These are phyloP conservation scores for Nephrotoma flavescens DNA, from an alignment of 2,888 invertebrate species.

Conservation along the genomic window DNA sequence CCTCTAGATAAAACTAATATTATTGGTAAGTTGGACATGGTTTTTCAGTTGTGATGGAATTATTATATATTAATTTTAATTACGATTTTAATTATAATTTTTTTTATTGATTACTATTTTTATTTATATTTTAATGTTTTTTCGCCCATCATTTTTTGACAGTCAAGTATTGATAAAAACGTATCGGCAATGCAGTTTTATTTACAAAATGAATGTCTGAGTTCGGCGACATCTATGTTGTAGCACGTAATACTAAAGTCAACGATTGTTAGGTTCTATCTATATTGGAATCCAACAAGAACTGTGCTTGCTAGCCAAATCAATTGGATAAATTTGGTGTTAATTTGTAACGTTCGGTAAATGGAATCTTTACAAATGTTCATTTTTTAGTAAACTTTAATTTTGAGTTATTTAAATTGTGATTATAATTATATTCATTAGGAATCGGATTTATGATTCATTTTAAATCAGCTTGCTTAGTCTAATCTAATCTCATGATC, in stretches of 20 bases:
- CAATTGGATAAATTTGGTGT: background rate
- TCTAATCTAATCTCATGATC: too few relatives aligned
- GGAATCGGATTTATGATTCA: too few relatives aligned
- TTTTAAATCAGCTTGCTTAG: too few relatives aligned
- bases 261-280: background rate
- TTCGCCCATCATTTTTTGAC: background rate
- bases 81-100: background rate
- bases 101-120: background rate
- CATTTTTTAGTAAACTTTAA: too few relatives aligned
- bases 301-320: too few relatives aligned
- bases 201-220: background rate
- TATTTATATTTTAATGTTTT: constrained; percentile 3
- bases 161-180: background rate
- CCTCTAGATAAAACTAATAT: constrained; percentile 3
- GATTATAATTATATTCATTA: too few relatives aligned
- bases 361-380: too few relatives aligned
- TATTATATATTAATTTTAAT: background rate
- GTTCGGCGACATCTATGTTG: background rate
- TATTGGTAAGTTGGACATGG: constrained; percentile 2
- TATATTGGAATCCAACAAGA: background rate
- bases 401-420: too few relatives aligned
- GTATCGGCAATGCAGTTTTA: background rate
- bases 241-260: background rate
- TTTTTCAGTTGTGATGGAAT: background rate
- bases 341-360: too few relatives aligned